These are phyloP conservation scores for Minunthozetes semirufus DNA, from an alignment of 2,888 invertebrate species.

Conservation along the genomic window DNA sequence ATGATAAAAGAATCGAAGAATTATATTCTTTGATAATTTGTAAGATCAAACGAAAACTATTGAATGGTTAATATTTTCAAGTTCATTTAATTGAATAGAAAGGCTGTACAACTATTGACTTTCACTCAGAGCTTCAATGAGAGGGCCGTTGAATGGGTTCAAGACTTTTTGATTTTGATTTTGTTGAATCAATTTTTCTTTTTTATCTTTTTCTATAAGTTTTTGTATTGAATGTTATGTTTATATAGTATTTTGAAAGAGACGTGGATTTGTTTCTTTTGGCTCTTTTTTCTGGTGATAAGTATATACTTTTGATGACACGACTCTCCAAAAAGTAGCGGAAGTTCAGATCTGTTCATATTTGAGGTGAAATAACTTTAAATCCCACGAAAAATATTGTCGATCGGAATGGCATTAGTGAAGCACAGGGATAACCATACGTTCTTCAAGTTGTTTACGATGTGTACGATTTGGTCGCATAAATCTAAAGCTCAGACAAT, in stretches of 20 bases:
- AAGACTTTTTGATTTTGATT: background rate
- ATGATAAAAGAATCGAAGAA: too few species aligned
- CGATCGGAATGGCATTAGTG: background rate
- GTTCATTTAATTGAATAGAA: too few species aligned
- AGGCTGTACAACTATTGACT: too few species aligned
- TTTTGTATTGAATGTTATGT: slow-evolving; percentile 2
- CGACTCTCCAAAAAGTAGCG: slow-evolving; percentile 21
- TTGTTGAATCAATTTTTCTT: slow-evolving; percentile 5
- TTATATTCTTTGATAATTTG: too few species aligned
- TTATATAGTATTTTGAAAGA: background rate
- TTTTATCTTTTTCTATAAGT: background rate
- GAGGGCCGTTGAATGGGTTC: background rate
- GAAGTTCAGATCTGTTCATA: slow-evolving; percentile 15
- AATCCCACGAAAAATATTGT: slow-evolving; percentile 11
- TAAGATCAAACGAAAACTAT: too few species aligned
- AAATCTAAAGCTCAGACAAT: slow-evolving; percentile 25
- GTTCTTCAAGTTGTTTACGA: slow-evolving; percentile 29
- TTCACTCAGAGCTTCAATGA: too few species aligned
- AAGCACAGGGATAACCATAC: background rate
- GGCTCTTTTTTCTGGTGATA: slow-evolving; percentile 22
- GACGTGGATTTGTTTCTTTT: slow-evolving; percentile 15
- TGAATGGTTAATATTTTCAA: too few species aligned
- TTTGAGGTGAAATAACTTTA: background rate
- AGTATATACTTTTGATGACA: slow-evolving; percentile 17
- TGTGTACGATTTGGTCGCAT: slow-evolving; percentile 8